A percentile compares a stretch with the other conserved stretches of the same genome.
Conservation (phyloP, 2,113 vertebrate species). For the Elephantulus edwardii region DNA sequence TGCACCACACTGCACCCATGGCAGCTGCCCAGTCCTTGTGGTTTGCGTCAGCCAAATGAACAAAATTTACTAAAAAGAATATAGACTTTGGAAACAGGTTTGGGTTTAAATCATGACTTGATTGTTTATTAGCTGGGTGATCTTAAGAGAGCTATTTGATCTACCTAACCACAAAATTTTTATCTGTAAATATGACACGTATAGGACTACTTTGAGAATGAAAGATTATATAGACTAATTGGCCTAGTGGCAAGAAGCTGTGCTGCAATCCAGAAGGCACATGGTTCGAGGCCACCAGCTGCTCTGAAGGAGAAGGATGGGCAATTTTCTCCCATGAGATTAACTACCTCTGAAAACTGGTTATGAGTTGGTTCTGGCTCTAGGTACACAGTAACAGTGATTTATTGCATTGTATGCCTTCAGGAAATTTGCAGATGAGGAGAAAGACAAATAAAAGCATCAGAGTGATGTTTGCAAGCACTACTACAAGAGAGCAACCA, state of each 20-base stretch:
- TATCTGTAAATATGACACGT: neutral
- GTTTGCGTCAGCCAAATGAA: too few relatives aligned
- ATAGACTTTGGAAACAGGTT: neutral
- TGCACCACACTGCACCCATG: too few relatives aligned
- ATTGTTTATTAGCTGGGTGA: neutral
- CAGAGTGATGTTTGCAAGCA: neutral
- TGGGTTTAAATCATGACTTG: constrained; percentile 10
- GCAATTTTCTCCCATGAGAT: too few relatives aligned
- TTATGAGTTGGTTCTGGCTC: neutral
- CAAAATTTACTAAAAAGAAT: constrained; percentile 7
- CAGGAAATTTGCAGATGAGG: neutral
- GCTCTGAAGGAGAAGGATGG: too few relatives aligned
- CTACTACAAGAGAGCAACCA: too few relatives aligned
- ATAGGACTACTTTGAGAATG: neutral
- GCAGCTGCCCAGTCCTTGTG: too few relatives aligned
- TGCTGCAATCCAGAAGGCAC: too few relatives aligned
- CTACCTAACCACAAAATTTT: neutral
- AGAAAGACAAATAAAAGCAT: neutral
- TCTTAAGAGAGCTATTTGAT: constrained; percentile 24
- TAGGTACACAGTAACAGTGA: too few relatives aligned
- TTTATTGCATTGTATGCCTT: neutral
- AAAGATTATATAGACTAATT: neutral
- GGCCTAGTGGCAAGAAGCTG: neutral
- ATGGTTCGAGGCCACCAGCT: too few relatives aligned
- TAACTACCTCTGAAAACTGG: too few relatives aligned